Evolutionary conservation across 2,797 vertebrate genomes (phyloP).

Genomic region (Spinus olivaceus): DNA sequence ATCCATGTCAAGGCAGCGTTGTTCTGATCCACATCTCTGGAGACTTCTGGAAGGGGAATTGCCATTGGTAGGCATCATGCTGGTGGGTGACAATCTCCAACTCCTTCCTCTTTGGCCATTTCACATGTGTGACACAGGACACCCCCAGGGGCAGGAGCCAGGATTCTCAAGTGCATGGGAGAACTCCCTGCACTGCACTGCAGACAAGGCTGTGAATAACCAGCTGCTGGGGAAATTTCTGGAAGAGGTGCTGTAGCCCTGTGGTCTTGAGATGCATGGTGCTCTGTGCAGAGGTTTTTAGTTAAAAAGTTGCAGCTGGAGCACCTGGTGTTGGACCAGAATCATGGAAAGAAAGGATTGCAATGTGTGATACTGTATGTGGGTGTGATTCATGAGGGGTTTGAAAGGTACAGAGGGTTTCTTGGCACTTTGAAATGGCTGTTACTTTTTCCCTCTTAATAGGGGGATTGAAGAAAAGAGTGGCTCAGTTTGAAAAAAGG

Average conservation of each 20-base stretch:
- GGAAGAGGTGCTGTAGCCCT: background rate
- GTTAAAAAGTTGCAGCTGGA: background rate
- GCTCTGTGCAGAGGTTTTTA: background rate
- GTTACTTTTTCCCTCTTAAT: background rate
- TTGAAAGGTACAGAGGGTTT: background rate
- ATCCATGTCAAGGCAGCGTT: background rate
- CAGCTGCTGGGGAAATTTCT: background rate
- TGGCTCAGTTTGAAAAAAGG: background rate
- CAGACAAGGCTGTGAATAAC: background rate
- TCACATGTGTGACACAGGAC: background rate
- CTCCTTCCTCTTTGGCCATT: background rate
- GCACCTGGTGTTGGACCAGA: background rate
- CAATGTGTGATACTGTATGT: background rate
- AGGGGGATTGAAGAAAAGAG: background rate
- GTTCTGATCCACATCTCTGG: background rate
- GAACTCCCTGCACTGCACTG: background rate
- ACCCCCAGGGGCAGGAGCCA: background rate
- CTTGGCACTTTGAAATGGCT: background rate
- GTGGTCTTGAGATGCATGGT: background rate
- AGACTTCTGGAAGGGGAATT: background rate
- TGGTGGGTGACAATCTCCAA: background rate
- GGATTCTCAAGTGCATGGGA: accelerated
- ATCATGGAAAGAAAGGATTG: background rate
- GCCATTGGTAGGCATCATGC: accelerated
- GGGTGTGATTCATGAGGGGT: background rate